A percentile compares a stretch with the other conserved stretches of the same genome.
These are phyloP conservation scores for Orchesella flavescens DNA, from an alignment of 2,888 invertebrate species.

Conservation along the genomic window DNA sequence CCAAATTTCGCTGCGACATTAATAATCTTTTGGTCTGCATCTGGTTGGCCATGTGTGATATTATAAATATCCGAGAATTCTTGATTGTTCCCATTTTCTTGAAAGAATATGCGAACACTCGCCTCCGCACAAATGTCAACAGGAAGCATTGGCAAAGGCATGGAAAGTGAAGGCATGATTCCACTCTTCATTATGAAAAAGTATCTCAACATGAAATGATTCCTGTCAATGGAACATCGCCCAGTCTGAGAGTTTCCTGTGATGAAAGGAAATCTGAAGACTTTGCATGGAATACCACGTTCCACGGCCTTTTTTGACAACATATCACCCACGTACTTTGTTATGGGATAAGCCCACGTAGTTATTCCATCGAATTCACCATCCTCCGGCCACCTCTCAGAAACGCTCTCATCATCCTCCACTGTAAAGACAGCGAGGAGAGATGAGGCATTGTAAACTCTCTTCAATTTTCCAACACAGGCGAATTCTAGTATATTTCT, in stretches of 20 bases:
- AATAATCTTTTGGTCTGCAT: too few species aligned
- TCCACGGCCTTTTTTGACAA: slow-evolving; percentile 4
- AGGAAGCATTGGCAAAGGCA: too few species aligned
- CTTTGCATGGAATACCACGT: slow-evolving; percentile 26
- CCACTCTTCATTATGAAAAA: slow-evolving; percentile 31
- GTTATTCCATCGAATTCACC: slow-evolving; percentile 2
- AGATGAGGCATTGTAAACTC: neutral
- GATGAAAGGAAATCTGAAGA: slow-evolving; percentile 14
- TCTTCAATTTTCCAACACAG: too few species aligned
- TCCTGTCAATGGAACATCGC: neutral
- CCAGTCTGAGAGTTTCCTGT: neutral
- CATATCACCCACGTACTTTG: slow-evolving; percentile 27
- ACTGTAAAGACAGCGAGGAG: too few species aligned
- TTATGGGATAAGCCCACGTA: slow-evolving; percentile 5
- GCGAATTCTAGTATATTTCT: too few species aligned
- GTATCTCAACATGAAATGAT: slow-evolving; percentile 41
- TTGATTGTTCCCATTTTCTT: too few species aligned
- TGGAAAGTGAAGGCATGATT: too few species aligned
- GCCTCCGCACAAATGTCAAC: too few species aligned
- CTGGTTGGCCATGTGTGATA: neutral
- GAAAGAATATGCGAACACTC: too few species aligned
- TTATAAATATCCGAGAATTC: slow-evolving; percentile 17
- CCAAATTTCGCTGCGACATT: too few species aligned
- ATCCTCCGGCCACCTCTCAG: neutral
- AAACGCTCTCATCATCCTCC: too few species aligned